Evolutionary conservation across 2,113 vertebrate genomes (phyloP).

Genomic region (Nycticebus coucang): DNA sequence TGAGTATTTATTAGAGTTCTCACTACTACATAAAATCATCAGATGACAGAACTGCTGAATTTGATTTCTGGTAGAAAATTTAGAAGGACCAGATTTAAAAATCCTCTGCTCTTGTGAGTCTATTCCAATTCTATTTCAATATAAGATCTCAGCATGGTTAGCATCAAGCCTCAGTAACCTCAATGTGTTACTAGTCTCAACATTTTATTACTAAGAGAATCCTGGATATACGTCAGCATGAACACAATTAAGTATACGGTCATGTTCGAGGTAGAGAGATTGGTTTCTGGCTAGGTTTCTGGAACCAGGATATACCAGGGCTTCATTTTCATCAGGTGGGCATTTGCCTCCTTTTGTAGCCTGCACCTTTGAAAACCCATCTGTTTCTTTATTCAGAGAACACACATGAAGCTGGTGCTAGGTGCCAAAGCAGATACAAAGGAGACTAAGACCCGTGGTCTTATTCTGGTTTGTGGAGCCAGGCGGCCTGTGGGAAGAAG

Average conservation of each 20-base stretch:
- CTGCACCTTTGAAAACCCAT: slow-evolving; percentile 18
- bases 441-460: neutral
- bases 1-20: slow-evolving; percentile 52
- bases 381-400: neutral
- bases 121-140: neutral
- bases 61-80: slow-evolving; percentile 30
- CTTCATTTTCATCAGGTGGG: neutral
- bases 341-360: neutral
- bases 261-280: neutral
- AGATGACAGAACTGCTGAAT: neutral
- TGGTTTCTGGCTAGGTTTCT: neutral
- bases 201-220: slow-evolving; percentile 24
- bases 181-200: neutral
- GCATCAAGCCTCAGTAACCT: neutral
- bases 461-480: neutral
- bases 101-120: neutral
- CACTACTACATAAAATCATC: slow-evolving; percentile 19
- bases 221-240: neutral
- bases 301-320: neutral
- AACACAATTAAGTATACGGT: neutral
- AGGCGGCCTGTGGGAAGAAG: neutral
- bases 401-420: neutral
- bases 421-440: neutral
- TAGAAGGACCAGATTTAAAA: neutral
- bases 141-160: neutral